These are phyloP conservation scores for Pterois miles DNA, from an alignment of 2,797 vertebrate genomes.

Conservation along the genomic window DNA sequence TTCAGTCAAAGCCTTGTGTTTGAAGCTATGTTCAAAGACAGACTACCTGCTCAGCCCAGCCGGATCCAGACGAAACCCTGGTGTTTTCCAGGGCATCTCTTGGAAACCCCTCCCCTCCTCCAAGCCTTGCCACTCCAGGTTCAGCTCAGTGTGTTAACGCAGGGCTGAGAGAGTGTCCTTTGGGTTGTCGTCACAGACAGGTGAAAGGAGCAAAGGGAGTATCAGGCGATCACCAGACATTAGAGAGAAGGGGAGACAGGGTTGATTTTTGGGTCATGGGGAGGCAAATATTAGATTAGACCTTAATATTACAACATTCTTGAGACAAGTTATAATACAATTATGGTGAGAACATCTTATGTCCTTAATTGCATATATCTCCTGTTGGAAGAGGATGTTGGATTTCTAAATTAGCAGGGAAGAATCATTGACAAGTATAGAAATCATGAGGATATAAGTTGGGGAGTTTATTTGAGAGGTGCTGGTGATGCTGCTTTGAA, in stretches of 20 bases:
- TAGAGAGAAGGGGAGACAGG: not conserved
- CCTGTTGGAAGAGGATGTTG: not conserved
- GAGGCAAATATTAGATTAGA: not conserved
- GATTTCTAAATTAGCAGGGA: not conserved
- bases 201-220: slow-evolving; percentile 12
- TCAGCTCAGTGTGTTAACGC: slow-evolving; percentile 5
- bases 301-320: slow-evolving; percentile 8
- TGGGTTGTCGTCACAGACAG: slow-evolving; percentile 9
- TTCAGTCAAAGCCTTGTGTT: slow-evolving; percentile 44
- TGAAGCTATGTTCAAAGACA: slow-evolving; percentile 68
- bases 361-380: not conserved
- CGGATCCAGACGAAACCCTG: slow-evolving; percentile 38
- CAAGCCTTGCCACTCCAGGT: not conserved
- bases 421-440: not conserved
- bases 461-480: slow-evolving; percentile 5
- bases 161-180: slow-evolving; percentile 21
- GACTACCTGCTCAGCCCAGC: slow-evolving; percentile 32
- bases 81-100: slow-evolving; percentile 29
- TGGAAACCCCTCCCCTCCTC: not conserved
- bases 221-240: not conserved
- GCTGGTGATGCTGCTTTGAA: not conserved
- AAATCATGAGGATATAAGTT: not conserved
- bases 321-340: not conserved
- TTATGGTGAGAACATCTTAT: not conserved
- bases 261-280: not conserved